Conservation (phyloP, 2,113 vertebrate species). For the Prionailurus viverrinus region DNA sequence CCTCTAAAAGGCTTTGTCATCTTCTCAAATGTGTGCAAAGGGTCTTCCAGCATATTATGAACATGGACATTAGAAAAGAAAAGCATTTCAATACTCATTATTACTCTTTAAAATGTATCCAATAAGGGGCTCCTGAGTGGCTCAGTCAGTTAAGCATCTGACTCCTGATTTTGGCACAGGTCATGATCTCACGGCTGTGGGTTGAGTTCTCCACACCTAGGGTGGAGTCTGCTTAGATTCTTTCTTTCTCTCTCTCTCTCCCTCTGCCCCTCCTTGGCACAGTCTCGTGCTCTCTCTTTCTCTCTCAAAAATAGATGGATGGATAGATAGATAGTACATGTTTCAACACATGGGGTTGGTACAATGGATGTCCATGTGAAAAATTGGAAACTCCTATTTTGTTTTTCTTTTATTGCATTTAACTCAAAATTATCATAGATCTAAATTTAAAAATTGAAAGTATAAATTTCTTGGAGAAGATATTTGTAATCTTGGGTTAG, state of each 20-base stretch:
- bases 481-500: neutral
- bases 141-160: too few species aligned
- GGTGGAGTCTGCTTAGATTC: too few species aligned
- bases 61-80: neutral
- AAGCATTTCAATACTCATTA: neutral
- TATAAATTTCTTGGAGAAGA: neutral
- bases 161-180: too few species aligned
- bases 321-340: neutral
- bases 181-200: too few species aligned
- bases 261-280: too few species aligned
- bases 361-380: neutral
- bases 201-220: too few species aligned
- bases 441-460: constrained; percentile 8
- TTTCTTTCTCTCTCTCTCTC: too few species aligned
- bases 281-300: too few species aligned
- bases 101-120: neutral
- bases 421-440: neutral
- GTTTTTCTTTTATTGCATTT: neutral
- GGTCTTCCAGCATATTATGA: neutral
- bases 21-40: constrained; percentile 16
- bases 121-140: neutral
- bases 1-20: neutral
- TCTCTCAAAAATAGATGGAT: too few species aligned
- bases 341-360: neutral
- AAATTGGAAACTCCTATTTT: constrained; percentile 21